Conservation (phyloP, 2,113 vertebrate species). For the Strigops habroptila region DNA sequence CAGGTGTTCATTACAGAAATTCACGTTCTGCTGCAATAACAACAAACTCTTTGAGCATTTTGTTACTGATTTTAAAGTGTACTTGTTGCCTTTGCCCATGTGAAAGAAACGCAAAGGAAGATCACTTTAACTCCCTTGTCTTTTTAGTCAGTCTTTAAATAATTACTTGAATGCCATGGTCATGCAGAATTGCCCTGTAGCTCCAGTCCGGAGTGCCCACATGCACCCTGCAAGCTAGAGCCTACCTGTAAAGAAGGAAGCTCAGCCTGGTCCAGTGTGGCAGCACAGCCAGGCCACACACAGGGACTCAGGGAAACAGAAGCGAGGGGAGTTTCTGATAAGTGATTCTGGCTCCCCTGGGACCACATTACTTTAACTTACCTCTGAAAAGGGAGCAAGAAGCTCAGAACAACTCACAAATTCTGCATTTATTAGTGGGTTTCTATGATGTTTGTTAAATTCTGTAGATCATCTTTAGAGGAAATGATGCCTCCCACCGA, state of each 20-base stretch:
- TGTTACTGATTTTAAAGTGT: not conserved
- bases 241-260: accelerated
- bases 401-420: not conserved
- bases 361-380: not conserved
- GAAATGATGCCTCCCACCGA: not conserved
- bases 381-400: not conserved
- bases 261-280: not conserved
- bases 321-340: not conserved
- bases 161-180: not conserved
- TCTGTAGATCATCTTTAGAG: not conserved
- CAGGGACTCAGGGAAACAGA: not conserved
- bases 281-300: not conserved
- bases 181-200: accelerated
- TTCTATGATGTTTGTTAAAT: not conserved
- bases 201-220: accelerated
- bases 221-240: accelerated
- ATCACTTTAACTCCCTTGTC: not conserved
- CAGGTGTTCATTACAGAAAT: not conserved
- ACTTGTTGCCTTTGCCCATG: not conserved
- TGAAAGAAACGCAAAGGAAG: not conserved
- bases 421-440: not conserved
- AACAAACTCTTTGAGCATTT: not conserved
- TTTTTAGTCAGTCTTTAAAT: not conserved
- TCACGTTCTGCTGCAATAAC: not conserved
- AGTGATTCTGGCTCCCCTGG: not conserved